Evolutionary conservation across 2,888 invertebrate genomes (phyloP).

Genomic region (Thalpophila matura): DNA sequence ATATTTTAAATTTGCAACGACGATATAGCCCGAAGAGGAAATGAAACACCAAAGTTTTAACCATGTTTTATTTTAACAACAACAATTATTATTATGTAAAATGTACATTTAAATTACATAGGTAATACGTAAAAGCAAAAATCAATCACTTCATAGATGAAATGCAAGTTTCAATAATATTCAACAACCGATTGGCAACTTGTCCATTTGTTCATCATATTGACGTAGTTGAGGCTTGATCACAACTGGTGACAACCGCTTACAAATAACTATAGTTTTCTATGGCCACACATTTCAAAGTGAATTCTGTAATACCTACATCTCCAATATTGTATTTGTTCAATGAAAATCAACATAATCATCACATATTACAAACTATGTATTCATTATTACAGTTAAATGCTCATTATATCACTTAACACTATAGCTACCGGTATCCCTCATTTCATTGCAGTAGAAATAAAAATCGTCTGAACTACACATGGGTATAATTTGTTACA

Average conservation of each 20-base stretch:
- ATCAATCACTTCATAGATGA: constrained; percentile 75
- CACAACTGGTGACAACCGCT: constrained; percentile 44
- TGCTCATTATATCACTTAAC: constrained; percentile 69
- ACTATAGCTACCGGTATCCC: constrained; percentile 66
- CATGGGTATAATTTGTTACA: constrained; percentile 61
- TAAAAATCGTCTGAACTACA: constrained; percentile 44
- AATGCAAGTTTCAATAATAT: constrained; percentile 69
- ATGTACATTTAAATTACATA: constrained; percentile 87
- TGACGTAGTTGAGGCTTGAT: constrained; percentile 33
- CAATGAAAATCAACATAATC: constrained; percentile 57
- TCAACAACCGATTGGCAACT: constrained; percentile 61
- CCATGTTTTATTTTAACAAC: constrained; percentile 87
- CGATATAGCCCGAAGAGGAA: no score
- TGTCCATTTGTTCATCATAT: constrained; percentile 62
- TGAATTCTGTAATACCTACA: constrained; percentile 55
- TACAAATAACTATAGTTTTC: constrained; percentile 53
- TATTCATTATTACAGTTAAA: constrained; percentile 62
- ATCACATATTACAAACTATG: constrained; percentile 56
- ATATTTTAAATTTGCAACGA: no score
- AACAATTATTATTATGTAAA: constrained; percentile 88
- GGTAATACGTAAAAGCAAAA: constrained; percentile 82
- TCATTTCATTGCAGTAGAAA: constrained; percentile 45
- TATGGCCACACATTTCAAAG: constrained; percentile 68
- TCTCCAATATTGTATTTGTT: constrained; percentile 61
- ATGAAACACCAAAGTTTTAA: constrained; percentile 58